Evolutionary conservation across 2,113 vertebrate genomes (phyloP).

Genomic region (Centropristis striata): DNA sequence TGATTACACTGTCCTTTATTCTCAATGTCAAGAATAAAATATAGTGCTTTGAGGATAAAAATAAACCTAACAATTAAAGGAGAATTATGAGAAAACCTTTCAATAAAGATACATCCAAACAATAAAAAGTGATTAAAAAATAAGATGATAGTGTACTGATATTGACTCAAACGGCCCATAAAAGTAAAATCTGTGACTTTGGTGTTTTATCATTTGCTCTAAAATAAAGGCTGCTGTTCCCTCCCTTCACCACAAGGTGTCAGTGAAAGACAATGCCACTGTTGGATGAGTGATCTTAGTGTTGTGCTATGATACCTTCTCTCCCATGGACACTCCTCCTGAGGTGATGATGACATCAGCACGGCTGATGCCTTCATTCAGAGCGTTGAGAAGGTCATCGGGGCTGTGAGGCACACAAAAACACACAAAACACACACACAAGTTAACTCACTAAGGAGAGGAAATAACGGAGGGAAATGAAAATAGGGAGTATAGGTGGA

Average conservation of each 20-base stretch:
- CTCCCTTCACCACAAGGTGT: slow-evolving; percentile 67
- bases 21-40: too few species aligned
- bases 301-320: slow-evolving; percentile 89
- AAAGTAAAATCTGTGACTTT: too few species aligned
- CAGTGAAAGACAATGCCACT: slow-evolving; percentile 60
- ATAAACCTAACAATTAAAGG: too few species aligned
- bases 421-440: slow-evolving; percentile 25
- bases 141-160: too few species aligned
- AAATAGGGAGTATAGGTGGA: not conserved
- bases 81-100: too few species aligned
- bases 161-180: too few species aligned
- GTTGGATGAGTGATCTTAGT: not conserved
- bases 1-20: too few species aligned
- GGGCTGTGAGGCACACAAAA: slow-evolving; percentile 87
- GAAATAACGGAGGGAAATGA: not conserved
- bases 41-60: too few species aligned
- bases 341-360: slow-evolving; percentile 99
- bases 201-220: not conserved
- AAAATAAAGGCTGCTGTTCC: not conserved
- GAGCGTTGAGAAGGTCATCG: slow-evolving; percentile 99
- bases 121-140: too few species aligned
- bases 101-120: too few species aligned
- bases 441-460: slow-evolving; percentile 16
- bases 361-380: slow-evolving; percentile 99
- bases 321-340: slow-evolving; percentile 99